A percentile compares a stretch with the other conserved stretches of the same genome.
Evolutionary conservation across 2,888 invertebrate species (phyloP).

Genomic region (Aricia artaxerxes): DNA sequence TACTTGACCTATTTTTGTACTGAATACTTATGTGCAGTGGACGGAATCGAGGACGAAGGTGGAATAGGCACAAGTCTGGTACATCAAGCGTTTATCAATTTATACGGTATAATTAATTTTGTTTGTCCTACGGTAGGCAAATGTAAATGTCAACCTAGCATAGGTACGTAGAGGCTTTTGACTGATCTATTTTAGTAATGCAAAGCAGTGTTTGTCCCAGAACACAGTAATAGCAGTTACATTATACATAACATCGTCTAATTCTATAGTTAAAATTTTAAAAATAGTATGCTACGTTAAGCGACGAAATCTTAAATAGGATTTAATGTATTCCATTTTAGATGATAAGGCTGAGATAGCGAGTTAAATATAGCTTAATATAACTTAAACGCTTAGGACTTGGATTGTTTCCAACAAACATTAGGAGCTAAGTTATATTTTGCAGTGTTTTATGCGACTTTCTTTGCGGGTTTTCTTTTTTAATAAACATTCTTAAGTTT

Average conservation of each 20-base stretch:
- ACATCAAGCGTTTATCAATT: neutral
- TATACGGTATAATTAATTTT: neutral
- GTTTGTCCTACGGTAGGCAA: neutral
- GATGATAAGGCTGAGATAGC: constrained; percentile 26
- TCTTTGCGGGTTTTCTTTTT: neutral
- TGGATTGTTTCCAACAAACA: constrained; percentile 27
- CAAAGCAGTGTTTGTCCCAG: neutral
- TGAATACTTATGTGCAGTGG: neutral
- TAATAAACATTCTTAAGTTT: neutral
- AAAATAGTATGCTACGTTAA: neutral
- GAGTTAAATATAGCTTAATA: constrained; percentile 27
- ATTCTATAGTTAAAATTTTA: neutral
- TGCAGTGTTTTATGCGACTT: constrained; percentile 8
- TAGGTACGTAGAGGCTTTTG: neutral
- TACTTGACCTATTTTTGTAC: neutral
- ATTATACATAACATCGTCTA: neutral
- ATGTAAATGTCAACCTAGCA: neutral
- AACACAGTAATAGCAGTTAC: too few species aligned
- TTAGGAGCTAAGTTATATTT: constrained; percentile 9
- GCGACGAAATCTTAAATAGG: constrained; percentile 1
- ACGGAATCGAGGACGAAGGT: neutral
- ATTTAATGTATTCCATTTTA: constrained; percentile 25
- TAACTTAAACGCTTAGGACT: constrained; percentile 27
- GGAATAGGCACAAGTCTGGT: neutral
- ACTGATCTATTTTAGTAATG: neutral